Evolutionary conservation across 1,140 invertebrate genomes (phyloP), one percentile per base, ranked within the genome.

Genomic region (Dendroctonus valens): DNA sequence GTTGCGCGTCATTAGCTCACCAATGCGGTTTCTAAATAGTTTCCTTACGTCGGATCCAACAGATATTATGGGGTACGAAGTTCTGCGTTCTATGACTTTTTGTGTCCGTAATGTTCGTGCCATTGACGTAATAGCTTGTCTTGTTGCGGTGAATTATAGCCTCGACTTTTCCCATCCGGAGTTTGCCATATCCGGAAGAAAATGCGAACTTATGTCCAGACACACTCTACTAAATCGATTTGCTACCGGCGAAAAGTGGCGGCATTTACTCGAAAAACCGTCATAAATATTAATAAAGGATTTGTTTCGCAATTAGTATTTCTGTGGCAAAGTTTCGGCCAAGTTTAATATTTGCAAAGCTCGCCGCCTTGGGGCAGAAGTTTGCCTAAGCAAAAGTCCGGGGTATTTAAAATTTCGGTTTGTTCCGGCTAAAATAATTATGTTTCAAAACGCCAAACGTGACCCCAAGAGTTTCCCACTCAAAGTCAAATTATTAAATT

Each of bases 81-180:
- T 71, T 71, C 72, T 73, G 72, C 70, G 68, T 71, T 71, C 70
- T 73, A 71, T 68, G 72, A 73, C 72, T 73, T 73, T 69, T 66
- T 70, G 71, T 72, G 69, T 69, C 59, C 69, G 61, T 72, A 72
- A 72, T 69, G 70, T 69, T 64, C 59, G 59, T 69, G 63, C 70
- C 59, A 69, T 71, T 71, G 67, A 64, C 71, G 69, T 72, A 70
- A 72, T 70, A 52, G 71, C 62, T 61, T 65, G 70, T 72, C 68
- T 72, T 68, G 68, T 72, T 72, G 68, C 49, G 70, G 70, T 72
- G 59, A 70, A 68, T 72, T 72, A 70, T 70, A 40, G 42, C 54
- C 39, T 57, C 52, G 54, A 41, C 61, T 46, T 44, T 54, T 44
- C 40, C 50, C 61, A 63, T 54, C 61, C 61, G 52, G 12, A 14